Conservation (phyloP, 2,797 vertebrate genomes). For the Heliangelus exortis region DNA sequence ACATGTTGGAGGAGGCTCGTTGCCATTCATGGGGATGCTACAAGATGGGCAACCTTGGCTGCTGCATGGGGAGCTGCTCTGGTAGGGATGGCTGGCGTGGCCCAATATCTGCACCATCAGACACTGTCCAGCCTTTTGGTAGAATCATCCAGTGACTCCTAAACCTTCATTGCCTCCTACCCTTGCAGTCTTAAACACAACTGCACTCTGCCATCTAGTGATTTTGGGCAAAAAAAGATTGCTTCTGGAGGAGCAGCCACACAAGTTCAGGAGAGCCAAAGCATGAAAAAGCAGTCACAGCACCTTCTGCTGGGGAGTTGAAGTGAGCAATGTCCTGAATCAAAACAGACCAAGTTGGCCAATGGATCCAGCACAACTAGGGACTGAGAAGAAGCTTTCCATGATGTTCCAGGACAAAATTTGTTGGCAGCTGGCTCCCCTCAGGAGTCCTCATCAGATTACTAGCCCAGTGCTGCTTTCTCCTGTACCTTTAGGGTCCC, state of each 20-base stretch:
- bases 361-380: background rate
- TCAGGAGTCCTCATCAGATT: background rate
- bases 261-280: background rate
- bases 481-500: background rate
- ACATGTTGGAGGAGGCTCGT: rapidly evolving
- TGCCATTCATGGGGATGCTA: rapidly evolving
- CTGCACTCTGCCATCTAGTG: conserved; percentile 51
- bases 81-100: rapidly evolving
- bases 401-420: background rate
- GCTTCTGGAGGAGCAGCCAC: background rate
- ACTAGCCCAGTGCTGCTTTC: background rate
- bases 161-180: background rate
- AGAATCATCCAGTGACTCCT: background rate
- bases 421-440: background rate
- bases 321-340: background rate
- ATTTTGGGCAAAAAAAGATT: conserved; percentile 33
- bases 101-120: background rate
- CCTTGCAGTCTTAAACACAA: conserved; percentile 2
- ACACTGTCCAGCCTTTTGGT: background rate
- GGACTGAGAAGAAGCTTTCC: background rate
- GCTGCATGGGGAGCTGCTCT: background rate
- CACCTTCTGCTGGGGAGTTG: background rate
- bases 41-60: background rate
- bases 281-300: background rate
- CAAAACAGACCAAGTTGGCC: background rate